Base-by-base conservation (phyloP, 2,113 vertebrate species). In the Grammomys dolichurus region DNA sequence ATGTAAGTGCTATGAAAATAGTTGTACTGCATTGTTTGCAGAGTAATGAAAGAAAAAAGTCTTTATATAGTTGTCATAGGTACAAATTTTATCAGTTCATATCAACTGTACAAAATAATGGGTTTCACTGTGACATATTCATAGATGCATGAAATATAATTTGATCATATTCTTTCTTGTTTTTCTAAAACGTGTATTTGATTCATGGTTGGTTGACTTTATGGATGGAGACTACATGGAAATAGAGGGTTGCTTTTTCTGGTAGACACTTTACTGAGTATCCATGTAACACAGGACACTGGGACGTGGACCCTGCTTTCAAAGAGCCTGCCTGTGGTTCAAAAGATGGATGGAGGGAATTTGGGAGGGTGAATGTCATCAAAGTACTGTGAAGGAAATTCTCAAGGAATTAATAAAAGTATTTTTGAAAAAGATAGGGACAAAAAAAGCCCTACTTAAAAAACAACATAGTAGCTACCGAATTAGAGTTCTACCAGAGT, bases 251-350 rank as follows among this genome's bases (percentile, higher is more conserved):
- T 11, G 7, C 40, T 31, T 46, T 58, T 36, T 16, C 0, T 60
- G 58, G 51, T 10, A 2, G 26, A 91, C 46, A 56, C 2, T 60
- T 6, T 56, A 11, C 2, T 33, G 77, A 48, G 14, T 0, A 19
- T 2, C 60, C 69, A 60, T 19, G 24, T 19, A 16, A 40, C 36
- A 63, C 3, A n/a, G 82, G 24, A 56, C 33, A 69, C 22, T 46
- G 43, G 80, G 69, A 69, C 24, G 3, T 9, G 13, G 11, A 72
- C 31, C 20, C 7, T 91, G 33, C 4, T 5, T 60, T 89, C 58
- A 93, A 87, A 96, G 26, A 89, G 51, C 24, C 48, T 69, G 51
- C 36, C 60, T 77, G 17, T 48, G n/a, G 5, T 88, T 92, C 76
- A 85, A 89, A 95, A 84, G 56, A 24, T 40, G 73, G 20, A 58